These are phyloP conservation scores for Sesamia inferens DNA, from an alignment of 2,888 invertebrate genomes.

Conservation along the genomic window DNA sequence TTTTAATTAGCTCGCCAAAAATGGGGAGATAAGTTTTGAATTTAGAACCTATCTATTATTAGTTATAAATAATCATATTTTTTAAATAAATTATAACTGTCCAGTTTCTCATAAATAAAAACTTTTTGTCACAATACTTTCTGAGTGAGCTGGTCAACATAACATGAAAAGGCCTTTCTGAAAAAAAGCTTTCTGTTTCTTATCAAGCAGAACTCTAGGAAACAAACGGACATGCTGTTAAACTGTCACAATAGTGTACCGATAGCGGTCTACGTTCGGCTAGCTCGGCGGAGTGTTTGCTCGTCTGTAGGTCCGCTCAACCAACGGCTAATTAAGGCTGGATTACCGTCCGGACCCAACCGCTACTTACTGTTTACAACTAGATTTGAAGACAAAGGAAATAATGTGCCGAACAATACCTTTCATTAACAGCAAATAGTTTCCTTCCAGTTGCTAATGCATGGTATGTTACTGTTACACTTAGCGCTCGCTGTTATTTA, in stretches of 20 bases:
- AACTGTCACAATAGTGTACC: conserved; percentile 34
- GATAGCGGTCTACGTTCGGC: conserved; percentile 28
- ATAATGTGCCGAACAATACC: conserved; percentile 81
- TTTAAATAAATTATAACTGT: no score
- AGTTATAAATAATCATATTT: no score
- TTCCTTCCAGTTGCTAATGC: conserved; percentile 58
- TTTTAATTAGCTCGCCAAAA: no score
- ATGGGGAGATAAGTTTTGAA: no score
- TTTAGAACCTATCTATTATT: no score
- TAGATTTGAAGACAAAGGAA: conserved; percentile 85
- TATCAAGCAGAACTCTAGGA: neutral
- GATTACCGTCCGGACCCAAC: conserved; percentile 85
- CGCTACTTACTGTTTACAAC: conserved; percentile 86
- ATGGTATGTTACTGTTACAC: conserved; percentile 45
- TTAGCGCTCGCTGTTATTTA: conserved; percentile 38
- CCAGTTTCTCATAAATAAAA: no score
- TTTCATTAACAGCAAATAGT: conserved; percentile 78
- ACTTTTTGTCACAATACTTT: no score
- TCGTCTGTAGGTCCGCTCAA: conserved; percentile 79
- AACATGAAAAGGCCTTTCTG: no score
- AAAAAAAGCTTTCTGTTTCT: neutral
- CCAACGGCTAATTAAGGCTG: conserved; percentile 88
- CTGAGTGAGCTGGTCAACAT: no score
- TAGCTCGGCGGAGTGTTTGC: conserved; percentile 38
- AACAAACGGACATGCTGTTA: neutral